A percentile compares a stretch with the other conserved stretches of the same genome.
phyloP scores from a whole-genome alignment of 2,888 invertebrate genomes.

The Ophion ventricosus region DNA sequence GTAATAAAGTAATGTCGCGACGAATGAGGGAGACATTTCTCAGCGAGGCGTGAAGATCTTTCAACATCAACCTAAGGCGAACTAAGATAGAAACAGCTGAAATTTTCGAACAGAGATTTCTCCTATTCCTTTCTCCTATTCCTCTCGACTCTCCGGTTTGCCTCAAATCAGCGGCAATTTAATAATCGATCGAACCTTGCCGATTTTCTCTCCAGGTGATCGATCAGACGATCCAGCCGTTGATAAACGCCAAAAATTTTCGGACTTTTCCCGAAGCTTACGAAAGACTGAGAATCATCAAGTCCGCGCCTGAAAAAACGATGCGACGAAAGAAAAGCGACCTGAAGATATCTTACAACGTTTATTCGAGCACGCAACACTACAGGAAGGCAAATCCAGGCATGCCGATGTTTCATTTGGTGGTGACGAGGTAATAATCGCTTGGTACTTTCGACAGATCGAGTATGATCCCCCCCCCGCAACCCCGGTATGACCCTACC shows the following conservation, averaged over 20 bases:
- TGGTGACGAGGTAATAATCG: constrained; percentile 76
- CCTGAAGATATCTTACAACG: constrained; percentile 79
- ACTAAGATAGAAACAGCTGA: no score
- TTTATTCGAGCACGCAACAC: constrained; percentile 74
- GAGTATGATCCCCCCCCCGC: no score
- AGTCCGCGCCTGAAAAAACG: constrained; percentile 75
- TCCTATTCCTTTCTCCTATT: background rate
- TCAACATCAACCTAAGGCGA: no score
- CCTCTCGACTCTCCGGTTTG: background rate
- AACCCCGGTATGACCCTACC: no score
- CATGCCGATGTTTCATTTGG: constrained; percentile 76
- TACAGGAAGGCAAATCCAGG: constrained; percentile 79
- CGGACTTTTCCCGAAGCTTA: constrained; percentile 76
- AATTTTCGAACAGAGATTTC: no score
- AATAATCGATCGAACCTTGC: background rate
- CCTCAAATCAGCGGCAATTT: background rate
- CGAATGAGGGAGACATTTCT: no score
- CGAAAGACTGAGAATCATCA: constrained; percentile 78
- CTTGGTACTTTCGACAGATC: background rate
- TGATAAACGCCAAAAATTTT: constrained; percentile 73
- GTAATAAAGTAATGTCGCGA: no score
- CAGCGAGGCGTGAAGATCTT: no score
- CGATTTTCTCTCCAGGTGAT: constrained; percentile 66
- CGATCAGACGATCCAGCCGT: constrained; percentile 74
- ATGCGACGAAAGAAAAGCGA: constrained; percentile 75